phyloP scores from a whole-genome alignment of 2,888 invertebrate genomes.

The Napeogenes inachia region DNA sequence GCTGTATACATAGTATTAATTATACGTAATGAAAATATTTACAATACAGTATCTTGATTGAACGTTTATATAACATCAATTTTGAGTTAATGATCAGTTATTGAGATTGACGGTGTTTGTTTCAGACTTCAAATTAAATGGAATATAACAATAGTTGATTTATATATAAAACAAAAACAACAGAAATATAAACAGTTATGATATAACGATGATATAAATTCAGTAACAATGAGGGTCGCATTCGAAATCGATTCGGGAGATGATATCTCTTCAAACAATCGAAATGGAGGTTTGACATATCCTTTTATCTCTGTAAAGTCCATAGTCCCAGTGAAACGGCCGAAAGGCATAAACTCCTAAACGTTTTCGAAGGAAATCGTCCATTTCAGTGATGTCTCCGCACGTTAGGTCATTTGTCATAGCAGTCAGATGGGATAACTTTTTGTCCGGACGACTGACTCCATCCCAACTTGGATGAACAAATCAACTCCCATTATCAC shows the following conservation, averaged over 20 bases:
- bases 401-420: conserved; percentile 67
- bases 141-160: too few relatives aligned
- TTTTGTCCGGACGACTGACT: conserved; percentile 69
- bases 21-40: too few relatives aligned
- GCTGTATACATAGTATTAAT: not conserved
- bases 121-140: too few relatives aligned
- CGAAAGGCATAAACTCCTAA: conserved; percentile 44
- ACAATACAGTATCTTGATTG: too few relatives aligned
- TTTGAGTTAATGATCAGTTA: not conserved
- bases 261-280: not conserved
- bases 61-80: not conserved
- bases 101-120: too few relatives aligned
- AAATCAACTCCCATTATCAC: conserved; percentile 60
- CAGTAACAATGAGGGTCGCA: too few relatives aligned
- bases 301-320: conserved; percentile 20
- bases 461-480: conserved; percentile 64
- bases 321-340: conserved; percentile 36
- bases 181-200: too few relatives aligned
- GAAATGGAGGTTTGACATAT: conserved; percentile 1
- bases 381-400: conserved; percentile 57
- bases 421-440: conserved; percentile 67
- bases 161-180: too few relatives aligned
- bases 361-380: conserved; percentile 65
- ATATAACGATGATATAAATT: too few relatives aligned
- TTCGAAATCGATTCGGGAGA: not conserved